Conservation (phyloP, 2,797 vertebrate genomes). For the Scleropages formosus region DNA sequence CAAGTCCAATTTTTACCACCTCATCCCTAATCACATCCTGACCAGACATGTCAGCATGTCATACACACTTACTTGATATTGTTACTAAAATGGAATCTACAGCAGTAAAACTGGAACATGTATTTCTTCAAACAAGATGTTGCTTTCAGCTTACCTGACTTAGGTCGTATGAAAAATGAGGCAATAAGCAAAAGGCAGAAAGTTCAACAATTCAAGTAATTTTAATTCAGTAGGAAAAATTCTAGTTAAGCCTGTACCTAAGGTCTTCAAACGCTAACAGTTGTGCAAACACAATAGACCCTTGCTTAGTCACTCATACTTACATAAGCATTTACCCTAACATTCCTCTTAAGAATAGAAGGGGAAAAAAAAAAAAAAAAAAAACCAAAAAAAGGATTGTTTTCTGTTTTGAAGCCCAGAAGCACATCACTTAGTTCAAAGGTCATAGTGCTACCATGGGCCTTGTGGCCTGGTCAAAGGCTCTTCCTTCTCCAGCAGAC, state of each 20-base stretch:
- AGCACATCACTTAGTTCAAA: conserved; percentile 71
- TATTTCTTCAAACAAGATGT: no score
- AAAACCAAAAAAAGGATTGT: conserved; percentile 69
- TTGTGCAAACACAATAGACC: conserved; percentile 59
- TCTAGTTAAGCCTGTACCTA: conserved; percentile 40
- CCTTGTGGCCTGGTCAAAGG: conserved; percentile 20
- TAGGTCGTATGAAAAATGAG: no score
- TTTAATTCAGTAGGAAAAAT: conserved; percentile 47
- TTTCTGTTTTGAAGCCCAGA: conserved; percentile 56
- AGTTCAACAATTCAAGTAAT: conserved; percentile 38
- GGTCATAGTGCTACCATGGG: conserved; percentile 79
- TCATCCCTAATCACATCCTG: no score
- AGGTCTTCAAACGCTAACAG: conserved; percentile 56
- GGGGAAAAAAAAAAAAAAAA: conserved; percentile 49
- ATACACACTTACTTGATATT: no score
- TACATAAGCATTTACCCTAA: conserved; percentile 49
- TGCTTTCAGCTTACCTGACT: no score
- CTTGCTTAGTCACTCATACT: conserved; percentile 55
- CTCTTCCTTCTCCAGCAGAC: conserved; percentile 3
- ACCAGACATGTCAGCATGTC: no score
- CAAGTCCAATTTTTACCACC: no score
- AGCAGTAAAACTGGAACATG: no score
- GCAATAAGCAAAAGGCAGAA: conserved; percentile 30
- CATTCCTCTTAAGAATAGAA: conserved; percentile 34
- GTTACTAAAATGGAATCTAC: no score